Percentiles rank a stretch among this genome's conserved stretches.
phyloP scores from a whole-genome alignment of 30 jellyfish, hydroid and myxozoan species.

The Pseudorhiza aurosa region DNA sequence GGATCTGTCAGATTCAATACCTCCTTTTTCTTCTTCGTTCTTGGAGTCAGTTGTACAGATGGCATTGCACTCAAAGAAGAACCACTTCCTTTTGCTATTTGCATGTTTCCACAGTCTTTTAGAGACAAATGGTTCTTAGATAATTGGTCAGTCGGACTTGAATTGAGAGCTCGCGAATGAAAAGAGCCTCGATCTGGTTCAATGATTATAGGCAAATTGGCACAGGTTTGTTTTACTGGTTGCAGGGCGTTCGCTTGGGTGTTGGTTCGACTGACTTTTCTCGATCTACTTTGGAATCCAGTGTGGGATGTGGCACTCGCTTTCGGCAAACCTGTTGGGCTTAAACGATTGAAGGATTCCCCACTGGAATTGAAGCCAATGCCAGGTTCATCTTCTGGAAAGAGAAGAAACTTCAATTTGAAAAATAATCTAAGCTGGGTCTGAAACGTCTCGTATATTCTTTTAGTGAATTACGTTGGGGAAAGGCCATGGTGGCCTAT shows the following conservation, averaged over 20 bases:
- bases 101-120: not conserved
- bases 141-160: not conserved
- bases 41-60: not conserved
- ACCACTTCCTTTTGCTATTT: too few relatives aligned
- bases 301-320: not conserved
- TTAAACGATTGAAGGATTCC: not conserved
- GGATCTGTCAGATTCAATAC: not conserved
- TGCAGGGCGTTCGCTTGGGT: not conserved
- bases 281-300: not conserved
- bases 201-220: not conserved
- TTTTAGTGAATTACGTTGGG: not conserved
- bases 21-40: not conserved
- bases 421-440: too few relatives aligned
- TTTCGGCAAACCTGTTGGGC: not conserved
- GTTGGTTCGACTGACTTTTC: constrained; percentile 2
- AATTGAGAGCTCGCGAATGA: not conserved
- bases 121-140: not conserved
- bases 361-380: not conserved
- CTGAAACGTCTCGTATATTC: too few relatives aligned
- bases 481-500: too few relatives aligned
- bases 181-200: constrained; percentile 14
- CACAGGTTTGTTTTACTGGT: not conserved
- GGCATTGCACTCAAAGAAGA: not conserved
- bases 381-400: too few relatives aligned
- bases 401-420: too few relatives aligned